These are phyloP conservation scores for Ptychodera flava DNA, from an alignment of 35 echinoderm and acorn worm species.

Conservation along the genomic window DNA sequence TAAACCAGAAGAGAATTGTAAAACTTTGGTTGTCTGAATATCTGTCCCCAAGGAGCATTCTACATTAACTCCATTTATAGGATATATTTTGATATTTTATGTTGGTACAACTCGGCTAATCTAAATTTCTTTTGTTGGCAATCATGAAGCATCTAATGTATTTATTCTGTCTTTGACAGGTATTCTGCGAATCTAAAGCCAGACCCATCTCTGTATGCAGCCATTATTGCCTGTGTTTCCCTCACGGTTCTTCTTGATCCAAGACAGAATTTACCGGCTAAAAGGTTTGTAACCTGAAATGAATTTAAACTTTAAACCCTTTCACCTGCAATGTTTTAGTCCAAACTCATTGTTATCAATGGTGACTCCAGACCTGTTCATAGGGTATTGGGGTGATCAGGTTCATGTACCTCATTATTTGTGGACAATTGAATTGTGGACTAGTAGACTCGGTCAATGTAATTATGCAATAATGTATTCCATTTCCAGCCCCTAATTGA, in stretches of 20 bases:
- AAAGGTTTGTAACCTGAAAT: not conserved
- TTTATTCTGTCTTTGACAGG: no score
- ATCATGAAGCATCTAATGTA: no score
- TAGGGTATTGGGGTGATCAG: no score
- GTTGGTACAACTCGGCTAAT: no score
- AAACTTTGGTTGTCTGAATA: no score
- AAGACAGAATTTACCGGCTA: not conserved
- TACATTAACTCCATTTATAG: no score
- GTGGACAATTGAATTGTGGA: not conserved
- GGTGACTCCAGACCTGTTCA: no score
- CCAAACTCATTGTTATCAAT: not conserved
- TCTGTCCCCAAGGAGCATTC: no score
- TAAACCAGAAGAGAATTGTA: no score
- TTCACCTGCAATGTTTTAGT: not conserved
- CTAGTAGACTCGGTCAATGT: not conserved
- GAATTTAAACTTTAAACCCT: not conserved
- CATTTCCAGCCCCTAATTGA: no score
- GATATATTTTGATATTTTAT: no score
- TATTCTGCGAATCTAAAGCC: not conserved
- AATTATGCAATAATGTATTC: not conserved
- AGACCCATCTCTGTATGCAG: not conserved
- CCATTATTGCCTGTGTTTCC: not conserved
- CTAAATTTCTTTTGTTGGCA: no score
- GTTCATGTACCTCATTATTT: not conserved
- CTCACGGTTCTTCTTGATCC: conserved; percentile 8